These are phyloP conservation scores for Chaetophractus vellerosus DNA, from an alignment of 2,797 vertebrate species.

Conservation along the genomic window DNA sequence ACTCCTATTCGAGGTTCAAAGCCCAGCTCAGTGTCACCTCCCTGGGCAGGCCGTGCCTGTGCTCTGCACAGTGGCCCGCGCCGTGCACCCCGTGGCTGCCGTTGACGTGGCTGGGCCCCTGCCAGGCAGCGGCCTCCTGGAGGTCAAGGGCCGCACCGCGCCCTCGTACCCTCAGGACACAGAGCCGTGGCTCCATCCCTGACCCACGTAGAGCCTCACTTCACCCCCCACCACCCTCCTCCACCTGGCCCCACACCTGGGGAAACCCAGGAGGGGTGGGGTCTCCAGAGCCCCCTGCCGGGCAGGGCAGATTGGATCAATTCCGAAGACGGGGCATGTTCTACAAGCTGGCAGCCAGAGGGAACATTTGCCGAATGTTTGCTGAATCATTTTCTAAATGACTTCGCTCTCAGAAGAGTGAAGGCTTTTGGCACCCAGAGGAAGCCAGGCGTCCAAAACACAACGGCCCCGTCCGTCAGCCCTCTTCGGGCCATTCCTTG, in stretches of 20 bases:
- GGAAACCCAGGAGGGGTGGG: background rate
- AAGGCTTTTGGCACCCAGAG: background rate
- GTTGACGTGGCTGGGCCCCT: background rate
- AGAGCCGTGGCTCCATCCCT: background rate
- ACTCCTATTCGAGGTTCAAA: background rate
- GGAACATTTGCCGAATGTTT: background rate
- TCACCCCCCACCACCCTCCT: background rate
- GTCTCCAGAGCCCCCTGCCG: no score
- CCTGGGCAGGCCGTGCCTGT: rapidly evolving
- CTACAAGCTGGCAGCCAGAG: background rate
- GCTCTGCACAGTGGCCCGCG: rapidly evolving
- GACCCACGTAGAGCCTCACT: rapidly evolving
- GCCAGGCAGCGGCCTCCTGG: background rate
- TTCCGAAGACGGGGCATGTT: background rate
- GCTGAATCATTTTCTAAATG: slow-evolving; percentile 70
- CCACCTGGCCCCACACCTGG: rapidly evolving
- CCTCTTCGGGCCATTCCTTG: rapidly evolving
- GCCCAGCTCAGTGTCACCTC: background rate
- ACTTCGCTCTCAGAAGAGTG: background rate
- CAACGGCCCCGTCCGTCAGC: rapidly evolving
- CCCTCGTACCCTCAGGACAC: background rate
- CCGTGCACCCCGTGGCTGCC: background rate
- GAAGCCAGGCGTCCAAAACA: no score
- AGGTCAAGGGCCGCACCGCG: background rate
- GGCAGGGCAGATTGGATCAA: no score